Conservation (phyloP, 2,888 invertebrate species). For the Xanthorhoe designata region DNA sequence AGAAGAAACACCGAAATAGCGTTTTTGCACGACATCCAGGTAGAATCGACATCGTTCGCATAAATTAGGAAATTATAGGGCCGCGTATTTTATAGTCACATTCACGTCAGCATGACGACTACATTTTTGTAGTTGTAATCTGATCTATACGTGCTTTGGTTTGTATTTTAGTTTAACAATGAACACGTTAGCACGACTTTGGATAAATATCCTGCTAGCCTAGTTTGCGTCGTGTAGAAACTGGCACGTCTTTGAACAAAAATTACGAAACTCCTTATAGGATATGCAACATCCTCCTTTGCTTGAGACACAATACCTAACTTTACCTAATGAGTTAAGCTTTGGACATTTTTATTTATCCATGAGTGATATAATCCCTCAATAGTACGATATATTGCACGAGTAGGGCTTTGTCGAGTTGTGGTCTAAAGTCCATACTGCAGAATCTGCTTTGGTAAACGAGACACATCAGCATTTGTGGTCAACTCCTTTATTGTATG, state of each 20-base stretch:
- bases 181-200: conserved; percentile 20
- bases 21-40: conserved; percentile 39
- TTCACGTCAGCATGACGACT: conserved; percentile 40
- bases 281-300: neutral
- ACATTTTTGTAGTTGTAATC: conserved; percentile 33
- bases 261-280: neutral
- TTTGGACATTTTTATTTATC: neutral
- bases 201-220: conserved; percentile 25
- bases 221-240: neutral
- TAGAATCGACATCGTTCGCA: conserved; percentile 35
- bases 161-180: conserved; percentile 17
- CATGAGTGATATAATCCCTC: neutral
- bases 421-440: conserved; percentile 1
- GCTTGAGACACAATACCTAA: too few species aligned
- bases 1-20: conserved; percentile 35
- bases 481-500: conserved; percentile 28
- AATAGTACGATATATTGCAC: neutral
- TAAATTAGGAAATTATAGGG: conserved; percentile 45
- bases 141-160: conserved; percentile 29
- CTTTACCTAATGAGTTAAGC: neutral
- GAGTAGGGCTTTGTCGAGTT: neutral
- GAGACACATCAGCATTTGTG: conserved; percentile 26
- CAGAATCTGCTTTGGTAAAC: conserved; percentile 15
- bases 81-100: conserved; percentile 36
- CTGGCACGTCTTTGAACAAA: neutral